Percentiles rank a stretch among this genome's conserved stretches.
These are phyloP conservation scores for Chaetodon trifasciatus DNA, from an alignment of 2,797 vertebrate genomes.

Conservation along the genomic window DNA sequence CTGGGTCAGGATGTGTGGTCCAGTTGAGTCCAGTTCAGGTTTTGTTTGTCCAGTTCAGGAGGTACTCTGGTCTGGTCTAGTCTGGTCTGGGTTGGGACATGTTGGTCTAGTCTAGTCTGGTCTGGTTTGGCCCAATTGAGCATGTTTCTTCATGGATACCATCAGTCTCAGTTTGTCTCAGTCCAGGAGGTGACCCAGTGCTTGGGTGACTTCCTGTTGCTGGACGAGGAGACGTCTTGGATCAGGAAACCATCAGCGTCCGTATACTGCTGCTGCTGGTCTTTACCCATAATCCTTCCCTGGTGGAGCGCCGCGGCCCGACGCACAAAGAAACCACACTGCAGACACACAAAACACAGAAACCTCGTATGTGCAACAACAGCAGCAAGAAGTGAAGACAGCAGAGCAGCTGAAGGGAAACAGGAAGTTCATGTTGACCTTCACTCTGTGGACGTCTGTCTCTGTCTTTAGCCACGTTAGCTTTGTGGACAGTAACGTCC, in stretches of 20 bases:
- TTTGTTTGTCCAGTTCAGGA: background rate
- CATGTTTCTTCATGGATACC: background rate
- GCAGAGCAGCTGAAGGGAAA: background rate
- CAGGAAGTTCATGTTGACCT: background rate
- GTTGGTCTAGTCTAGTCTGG: too few relatives aligned
- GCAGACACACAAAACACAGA: constrained; percentile 31
- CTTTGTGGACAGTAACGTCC: too few relatives aligned
- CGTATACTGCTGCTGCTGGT: constrained; percentile 73
- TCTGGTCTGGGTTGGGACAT: background rate
- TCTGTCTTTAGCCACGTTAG: too few relatives aligned
- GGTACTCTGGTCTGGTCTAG: too few relatives aligned
- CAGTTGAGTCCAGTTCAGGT: background rate
- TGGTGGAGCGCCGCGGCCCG: constrained; percentile 86
- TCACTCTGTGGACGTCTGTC: too few relatives aligned
- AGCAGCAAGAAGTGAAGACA: background rate
- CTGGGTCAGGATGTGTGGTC: too few relatives aligned
- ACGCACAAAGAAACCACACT: constrained; percentile 92
- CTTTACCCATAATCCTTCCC: constrained; percentile 87
- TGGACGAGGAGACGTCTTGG: constrained; percentile 61
- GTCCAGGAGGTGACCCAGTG: constrained; percentile 91
- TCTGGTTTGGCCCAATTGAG: background rate
- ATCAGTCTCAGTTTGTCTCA: constrained; percentile 77
- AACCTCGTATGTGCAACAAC: background rate
- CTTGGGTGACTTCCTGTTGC: constrained; percentile 70
- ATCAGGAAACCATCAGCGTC: constrained; percentile 83